These are phyloP conservation scores for Stenolophus ochropezus DNA, from an alignment of 2,888 invertebrate genomes.

Conservation along the genomic window DNA sequence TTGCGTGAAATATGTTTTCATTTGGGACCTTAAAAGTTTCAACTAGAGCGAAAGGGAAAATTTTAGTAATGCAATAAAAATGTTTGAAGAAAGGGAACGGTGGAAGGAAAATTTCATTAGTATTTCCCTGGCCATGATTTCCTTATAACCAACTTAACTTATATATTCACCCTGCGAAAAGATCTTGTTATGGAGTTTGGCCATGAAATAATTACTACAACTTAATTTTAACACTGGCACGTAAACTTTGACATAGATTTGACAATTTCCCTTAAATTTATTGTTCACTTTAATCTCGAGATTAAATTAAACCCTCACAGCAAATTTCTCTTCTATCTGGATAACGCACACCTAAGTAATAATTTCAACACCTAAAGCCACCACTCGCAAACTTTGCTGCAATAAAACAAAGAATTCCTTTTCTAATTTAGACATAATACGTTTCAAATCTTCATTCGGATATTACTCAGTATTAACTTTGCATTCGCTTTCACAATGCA, in stretches of 20 bases:
- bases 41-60: background rate
- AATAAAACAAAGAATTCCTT: slow-evolving; percentile 39
- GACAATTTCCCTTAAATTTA: slow-evolving; percentile 39
- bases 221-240: slow-evolving; percentile 39
- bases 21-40: background rate
- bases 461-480: background rate
- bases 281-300: slow-evolving; percentile 44
- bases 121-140: slow-evolving; percentile 17
- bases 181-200: slow-evolving; percentile 38
- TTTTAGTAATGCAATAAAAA: slow-evolving; percentile 32
- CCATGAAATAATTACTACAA: slow-evolving; percentile 39
- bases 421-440: slow-evolving; percentile 21
- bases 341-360: slow-evolving; percentile 33
- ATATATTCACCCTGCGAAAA: slow-evolving; percentile 31
- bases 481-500: background rate
- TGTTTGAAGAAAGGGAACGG: slow-evolving; percentile 6
- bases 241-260: slow-evolving; percentile 44
- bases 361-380: slow-evolving; percentile 39
- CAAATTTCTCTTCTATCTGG: slow-evolving; percentile 45
- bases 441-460: background rate
- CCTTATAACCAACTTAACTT: slow-evolving; percentile 22
- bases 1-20: background rate
- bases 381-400: slow-evolving; percentile 11
- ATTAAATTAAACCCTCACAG: slow-evolving; percentile 45
- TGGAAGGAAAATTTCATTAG: slow-evolving; percentile 23